phyloP scores from a whole-genome alignment of 2,888 invertebrate species.

The Zhengitettix transpicula region DNA sequence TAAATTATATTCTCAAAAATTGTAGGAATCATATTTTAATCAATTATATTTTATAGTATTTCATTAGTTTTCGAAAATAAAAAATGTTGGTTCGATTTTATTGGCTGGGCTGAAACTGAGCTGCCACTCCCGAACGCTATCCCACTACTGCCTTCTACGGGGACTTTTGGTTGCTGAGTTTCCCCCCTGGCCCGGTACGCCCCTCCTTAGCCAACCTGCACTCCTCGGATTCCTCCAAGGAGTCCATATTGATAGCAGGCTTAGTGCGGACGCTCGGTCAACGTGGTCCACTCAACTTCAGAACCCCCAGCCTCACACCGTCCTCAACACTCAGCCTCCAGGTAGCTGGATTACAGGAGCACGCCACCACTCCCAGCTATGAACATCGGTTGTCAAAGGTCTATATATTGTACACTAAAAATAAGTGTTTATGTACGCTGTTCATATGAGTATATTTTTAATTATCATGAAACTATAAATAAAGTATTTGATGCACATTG shows the following conservation, averaged over 20 bases:
- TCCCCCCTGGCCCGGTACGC: conserved; percentile 97
- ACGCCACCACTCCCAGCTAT: conserved; percentile 80
- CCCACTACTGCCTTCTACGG: conserved; percentile 98
- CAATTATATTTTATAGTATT: too few species aligned
- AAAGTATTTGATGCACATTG: too few species aligned
- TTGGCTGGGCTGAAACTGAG: conserved; percentile 74
- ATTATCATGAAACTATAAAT: too few species aligned
- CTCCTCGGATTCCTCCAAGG: conserved; percentile 64
- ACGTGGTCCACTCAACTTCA: conserved; percentile 50
- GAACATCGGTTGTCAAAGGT: not conserved
- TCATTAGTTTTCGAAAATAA: too few species aligned
- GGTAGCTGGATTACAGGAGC: conserved; percentile 97
- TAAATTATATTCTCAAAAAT: too few species aligned
- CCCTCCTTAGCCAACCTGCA: conserved; percentile 93
- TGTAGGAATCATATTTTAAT: too few species aligned
- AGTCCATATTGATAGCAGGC: conserved; percentile 93
- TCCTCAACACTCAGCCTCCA: conserved; percentile 82
- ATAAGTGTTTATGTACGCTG: too few species aligned
- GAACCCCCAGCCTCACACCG: conserved; percentile 80
- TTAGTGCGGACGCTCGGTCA: conserved; percentile 93
- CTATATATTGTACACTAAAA: not conserved
- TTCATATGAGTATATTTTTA: too few species aligned
- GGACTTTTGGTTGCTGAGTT: conserved; percentile 99
- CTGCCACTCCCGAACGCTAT: conserved; percentile 92
- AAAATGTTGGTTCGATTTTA: conserved; percentile 29